Conservation (phyloP, 2,888 invertebrate genomes). For the Theodoxus fluviatilis region DNA sequence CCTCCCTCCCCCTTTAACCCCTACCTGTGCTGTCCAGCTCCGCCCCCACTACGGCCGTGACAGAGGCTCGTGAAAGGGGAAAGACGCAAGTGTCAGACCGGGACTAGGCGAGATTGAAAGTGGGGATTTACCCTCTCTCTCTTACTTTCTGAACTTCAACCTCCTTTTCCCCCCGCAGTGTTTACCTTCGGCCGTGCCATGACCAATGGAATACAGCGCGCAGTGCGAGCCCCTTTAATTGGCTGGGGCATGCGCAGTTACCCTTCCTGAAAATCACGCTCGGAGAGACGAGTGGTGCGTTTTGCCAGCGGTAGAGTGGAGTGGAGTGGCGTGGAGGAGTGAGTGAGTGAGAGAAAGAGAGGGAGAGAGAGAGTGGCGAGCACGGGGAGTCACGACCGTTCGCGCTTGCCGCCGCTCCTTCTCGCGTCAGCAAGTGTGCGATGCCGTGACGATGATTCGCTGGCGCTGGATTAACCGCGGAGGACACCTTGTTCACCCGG, state of each 20-base stretch:
- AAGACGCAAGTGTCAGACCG: too few species aligned
- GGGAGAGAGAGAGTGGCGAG: too few species aligned
- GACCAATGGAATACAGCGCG: neutral
- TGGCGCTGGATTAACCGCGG: neutral
- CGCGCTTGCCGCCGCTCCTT: too few species aligned
- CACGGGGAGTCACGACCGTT: too few species aligned
- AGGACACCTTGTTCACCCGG: neutral
- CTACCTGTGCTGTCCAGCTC: too few species aligned
- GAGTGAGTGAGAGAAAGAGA: slow-evolving; percentile 1
- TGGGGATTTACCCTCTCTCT: neutral
- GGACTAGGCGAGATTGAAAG: neutral
- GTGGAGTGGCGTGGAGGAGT: neutral
- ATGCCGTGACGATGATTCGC: too few species aligned
- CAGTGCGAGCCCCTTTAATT: slow-evolving; percentile 28
- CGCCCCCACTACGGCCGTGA: too few species aligned
- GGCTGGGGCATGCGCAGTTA: slow-evolving; percentile 28
- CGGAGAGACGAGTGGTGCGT: neutral
- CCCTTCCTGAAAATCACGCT: slow-evolving; percentile 22
- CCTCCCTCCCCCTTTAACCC: too few species aligned
- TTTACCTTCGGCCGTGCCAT: neutral
- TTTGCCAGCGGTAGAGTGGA: neutral
- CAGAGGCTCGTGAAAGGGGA: too few species aligned
- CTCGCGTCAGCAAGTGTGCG: too few species aligned
- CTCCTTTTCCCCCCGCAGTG: neutral
- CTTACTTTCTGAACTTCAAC: neutral